Evolutionary conservation across 2,888 invertebrate genomes (phyloP), one percentile per base, ranked within the genome.

Genomic region (Lasioglossum leucozonium): DNA sequence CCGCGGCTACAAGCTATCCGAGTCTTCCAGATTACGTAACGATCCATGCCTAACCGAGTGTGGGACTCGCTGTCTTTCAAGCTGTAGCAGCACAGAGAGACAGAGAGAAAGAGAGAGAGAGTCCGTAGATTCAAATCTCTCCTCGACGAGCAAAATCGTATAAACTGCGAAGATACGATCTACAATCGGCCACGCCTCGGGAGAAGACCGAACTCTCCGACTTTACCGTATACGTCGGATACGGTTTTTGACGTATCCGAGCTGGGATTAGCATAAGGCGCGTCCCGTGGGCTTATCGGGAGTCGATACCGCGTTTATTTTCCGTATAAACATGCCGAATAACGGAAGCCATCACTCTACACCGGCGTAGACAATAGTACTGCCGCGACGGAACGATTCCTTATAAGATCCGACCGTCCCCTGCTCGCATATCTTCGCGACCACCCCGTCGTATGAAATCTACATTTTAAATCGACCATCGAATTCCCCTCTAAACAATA

Each of bases 1-100:
- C 65, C 81, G 34, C 67, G 65, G 30, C 30, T 30, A 30, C 82
- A 88, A 87, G 81, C 84, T 86, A 90, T 76, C 78, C 84, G 88
- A 84, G 87, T 90, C 89, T 90, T 90, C 90, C 84, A 90, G 86
- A 90, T 90, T 90, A 83, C 90, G 86, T 79, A 90, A 90, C 79
- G 84, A 87, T 73, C 79, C 85, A 83, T 86, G 82, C 80, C 87
- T 89, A 89, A 78, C 87, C 79, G 82, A 90, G 86, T 90, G 86
- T 90, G 90, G 87, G 89, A 89, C 89, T 90, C 76, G 81, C 42
- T 77, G 80, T 85, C 44, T 87, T 72, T 71, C 80, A 82, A 86
- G 37, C 75, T 22, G 34, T 11, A 18, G 22, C 77, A 72, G 69
- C 83, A 81, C 80, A 26, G 62, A 16, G 11, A n/a, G 11, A 58